Conservation (phyloP, 2,888 invertebrate genomes). For the Uloborus plumipes region DNA sequence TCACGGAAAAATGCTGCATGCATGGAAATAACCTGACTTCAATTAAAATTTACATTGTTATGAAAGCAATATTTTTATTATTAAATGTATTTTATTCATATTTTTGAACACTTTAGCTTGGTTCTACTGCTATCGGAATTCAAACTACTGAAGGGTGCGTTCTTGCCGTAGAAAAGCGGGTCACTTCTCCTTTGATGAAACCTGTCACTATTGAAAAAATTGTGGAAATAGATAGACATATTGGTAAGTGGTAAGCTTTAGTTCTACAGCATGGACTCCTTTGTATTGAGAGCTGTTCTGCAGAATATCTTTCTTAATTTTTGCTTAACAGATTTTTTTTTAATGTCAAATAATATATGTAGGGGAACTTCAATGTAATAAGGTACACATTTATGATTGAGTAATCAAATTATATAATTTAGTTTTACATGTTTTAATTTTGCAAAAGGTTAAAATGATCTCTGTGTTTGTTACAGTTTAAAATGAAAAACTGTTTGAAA, state of each 20-base stretch:
- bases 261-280: background rate
- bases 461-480: too few species aligned
- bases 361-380: too few species aligned
- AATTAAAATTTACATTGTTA: background rate
- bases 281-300: background rate
- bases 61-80: background rate
- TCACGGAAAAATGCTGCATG: too few species aligned
- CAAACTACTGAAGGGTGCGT: conserved; percentile 96
- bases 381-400: too few species aligned
- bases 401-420: too few species aligned
- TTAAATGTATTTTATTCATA: background rate
- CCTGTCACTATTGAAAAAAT: conserved; percentile 98
- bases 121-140: conserved; percentile 98
- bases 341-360: too few species aligned
- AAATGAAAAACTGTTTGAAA: too few species aligned
- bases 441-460: too few species aligned
- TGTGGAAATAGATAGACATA: conserved; percentile 96
- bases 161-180: conserved; percentile 96
- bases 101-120: conserved; percentile 75
- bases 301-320: background rate
- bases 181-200: conserved; percentile 96
- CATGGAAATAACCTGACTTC: background rate
- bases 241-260: conserved; percentile 75
- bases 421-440: too few species aligned
- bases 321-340: too few species aligned